Evolutionary conservation across 2,797 vertebrate species (phyloP), one percentile per base, ranked within the genome.

Genomic region (Chiroxiphia lanceolata): DNA sequence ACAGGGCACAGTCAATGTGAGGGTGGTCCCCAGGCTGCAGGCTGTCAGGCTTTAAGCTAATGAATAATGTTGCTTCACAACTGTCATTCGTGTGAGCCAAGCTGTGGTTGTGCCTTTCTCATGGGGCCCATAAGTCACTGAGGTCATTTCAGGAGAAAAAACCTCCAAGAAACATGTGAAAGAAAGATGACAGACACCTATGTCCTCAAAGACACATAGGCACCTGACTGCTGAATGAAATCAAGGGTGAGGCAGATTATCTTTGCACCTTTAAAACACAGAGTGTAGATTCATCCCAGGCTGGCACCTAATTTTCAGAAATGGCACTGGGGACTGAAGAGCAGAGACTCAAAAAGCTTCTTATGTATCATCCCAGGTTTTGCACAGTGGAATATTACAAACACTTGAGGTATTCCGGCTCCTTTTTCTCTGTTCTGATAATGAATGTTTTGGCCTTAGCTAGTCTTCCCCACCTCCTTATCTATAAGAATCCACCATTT

Each of bases 41-140:
- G 22, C 53, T 89, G n/a, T 29, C 64, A 38, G 50, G 10, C 47
- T 63, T 84, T 48, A 76, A 85, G 22, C 6, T 59, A 38, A 11
- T 3, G 1, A 48, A 11, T 61, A 53, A 81, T 1, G 3, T 36
- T 40, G 13, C 42, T 72, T 64, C 56, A 33, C 0, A 2, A 23
- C 33, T 40, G 65, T 11, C 36, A 25, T 34, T 53, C 72, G 9
- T 34, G 53, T 53, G 74, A 95, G 42, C 19, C 53, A 71, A 50
- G 50, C 21, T 53, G n/a, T 29, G 40, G 34, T 26, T 26, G 34
- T 79, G 64, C 60, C 67, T 65, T 74, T 84, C 51, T 72, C 34
- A 45, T 9, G 27, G 70, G 44, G 13, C 29, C 44, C 10, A 3
- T 33, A 57, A 57, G 42, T 15, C 69, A 54, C 14, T 0, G 0